A percentile compares a stretch with the other conserved stretches of the same genome.
Evolutionary conservation across 2,888 invertebrate species (phyloP).

Genomic region (Dysmachus trigonus): DNA sequence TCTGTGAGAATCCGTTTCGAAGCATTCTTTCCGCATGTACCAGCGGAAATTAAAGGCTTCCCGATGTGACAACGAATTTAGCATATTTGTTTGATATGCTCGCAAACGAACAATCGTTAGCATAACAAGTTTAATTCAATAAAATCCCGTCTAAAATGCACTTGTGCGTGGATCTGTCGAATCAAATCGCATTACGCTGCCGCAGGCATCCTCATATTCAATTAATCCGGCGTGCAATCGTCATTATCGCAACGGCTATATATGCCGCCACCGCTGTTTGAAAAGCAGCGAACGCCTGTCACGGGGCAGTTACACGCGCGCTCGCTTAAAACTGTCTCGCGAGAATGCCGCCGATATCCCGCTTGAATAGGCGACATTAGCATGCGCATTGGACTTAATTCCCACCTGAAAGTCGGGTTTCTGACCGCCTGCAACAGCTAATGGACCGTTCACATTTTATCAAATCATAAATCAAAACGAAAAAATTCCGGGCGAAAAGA

Average conservation of each 20-base stretch:
- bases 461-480: conserved; percentile 28
- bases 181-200: background rate
- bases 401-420: conserved; percentile 9
- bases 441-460: background rate
- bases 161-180: background rate
- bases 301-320: background rate
- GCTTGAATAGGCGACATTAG: background rate
- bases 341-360: background rate
- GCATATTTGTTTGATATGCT: background rate
- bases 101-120: background rate
- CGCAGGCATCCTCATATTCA: background rate
- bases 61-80: background rate
- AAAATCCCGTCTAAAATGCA: background rate
- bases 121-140: conserved; percentile 3
- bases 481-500: conserved; percentile 5
- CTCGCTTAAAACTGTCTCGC: background rate
- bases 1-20: background rate
- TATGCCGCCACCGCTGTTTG: background rate
- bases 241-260: background rate
- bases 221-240: background rate
- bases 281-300: background rate
- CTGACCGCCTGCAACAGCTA: background rate
- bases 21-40: background rate
- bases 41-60: background rate
- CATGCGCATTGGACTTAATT: background rate